These are phyloP conservation scores for Oreochromis aureus DNA, from an alignment of 2,113 vertebrate genomes.

Conservation along the genomic window DNA sequence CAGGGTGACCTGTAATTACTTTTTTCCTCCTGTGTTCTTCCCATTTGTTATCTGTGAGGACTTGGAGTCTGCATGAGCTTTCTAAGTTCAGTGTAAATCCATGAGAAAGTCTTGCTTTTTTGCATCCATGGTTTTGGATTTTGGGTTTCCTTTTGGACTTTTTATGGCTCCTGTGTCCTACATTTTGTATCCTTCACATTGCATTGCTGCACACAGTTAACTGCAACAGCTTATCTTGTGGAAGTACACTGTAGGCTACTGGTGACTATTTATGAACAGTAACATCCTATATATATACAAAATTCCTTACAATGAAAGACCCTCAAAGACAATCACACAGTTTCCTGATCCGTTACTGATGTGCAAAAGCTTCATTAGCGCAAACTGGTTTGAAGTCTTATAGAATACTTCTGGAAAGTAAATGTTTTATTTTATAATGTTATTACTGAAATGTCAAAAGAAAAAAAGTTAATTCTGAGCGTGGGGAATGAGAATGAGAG, in stretches of 20 bases:
- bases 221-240: too few species aligned
- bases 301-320: not conserved
- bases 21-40: fast-evolving
- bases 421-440: not conserved
- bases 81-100: not conserved
- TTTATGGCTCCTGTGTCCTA: not conserved
- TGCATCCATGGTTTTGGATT: not conserved
- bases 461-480: fast-evolving
- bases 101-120: not conserved
- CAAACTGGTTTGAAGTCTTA: not conserved
- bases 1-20: not conserved
- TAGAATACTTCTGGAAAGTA: not conserved
- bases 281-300: not conserved
- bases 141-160: not conserved
- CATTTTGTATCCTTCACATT: not conserved
- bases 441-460: not conserved
- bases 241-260: too few species aligned
- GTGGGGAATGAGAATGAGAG: not conserved
- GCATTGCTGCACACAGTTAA: not conserved
- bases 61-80: not conserved
- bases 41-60: not conserved
- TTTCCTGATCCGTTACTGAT: not conserved
- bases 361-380: not conserved
- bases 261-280: fast-evolving
- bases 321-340: not conserved